These are phyloP conservation scores for Atta cephalotes DNA, from an alignment of 1,140 invertebrate genomes.

Conservation along the genomic window DNA sequence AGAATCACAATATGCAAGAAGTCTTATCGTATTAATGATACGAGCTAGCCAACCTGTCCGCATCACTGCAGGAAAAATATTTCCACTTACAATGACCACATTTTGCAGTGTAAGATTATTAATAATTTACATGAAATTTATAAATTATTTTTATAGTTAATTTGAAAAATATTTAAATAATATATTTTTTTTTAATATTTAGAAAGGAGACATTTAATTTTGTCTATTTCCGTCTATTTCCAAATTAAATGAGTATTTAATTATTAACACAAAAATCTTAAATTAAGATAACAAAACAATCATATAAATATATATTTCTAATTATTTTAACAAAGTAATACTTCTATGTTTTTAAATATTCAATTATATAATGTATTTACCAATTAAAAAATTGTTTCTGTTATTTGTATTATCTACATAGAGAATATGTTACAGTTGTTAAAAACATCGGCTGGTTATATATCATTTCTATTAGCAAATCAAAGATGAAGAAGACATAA, in stretches of 20 bases:
- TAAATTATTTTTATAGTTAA: neutral
- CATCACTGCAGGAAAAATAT: slow-evolving; percentile 48
- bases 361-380: neutral
- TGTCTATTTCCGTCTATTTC: neutral
- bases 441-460: slow-evolving; percentile 35
- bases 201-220: neutral
- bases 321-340: neutral
- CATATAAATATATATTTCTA: neutral
- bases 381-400: neutral
- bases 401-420: neutral
- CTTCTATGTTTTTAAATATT: neutral
- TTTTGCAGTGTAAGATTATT: slow-evolving; percentile 41
- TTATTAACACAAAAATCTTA: neutral
- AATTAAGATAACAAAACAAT: neutral
- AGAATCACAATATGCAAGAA: neutral
- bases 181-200: neutral
- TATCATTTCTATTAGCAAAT: slow-evolving; percentile 36
- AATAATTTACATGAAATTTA: neutral
- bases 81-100: slow-evolving; percentile 44
- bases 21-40: slow-evolving; percentile 21
- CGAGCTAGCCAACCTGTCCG: slow-evolving; percentile 3
- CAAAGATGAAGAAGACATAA: slow-evolving; percentile 3
- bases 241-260: neutral
- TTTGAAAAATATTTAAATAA: neutral
- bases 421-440: slow-evolving; percentile 15